phyloP scores from a whole-genome alignment of 2,113 vertebrate species.

The Sinosuthora webbiana region DNA sequence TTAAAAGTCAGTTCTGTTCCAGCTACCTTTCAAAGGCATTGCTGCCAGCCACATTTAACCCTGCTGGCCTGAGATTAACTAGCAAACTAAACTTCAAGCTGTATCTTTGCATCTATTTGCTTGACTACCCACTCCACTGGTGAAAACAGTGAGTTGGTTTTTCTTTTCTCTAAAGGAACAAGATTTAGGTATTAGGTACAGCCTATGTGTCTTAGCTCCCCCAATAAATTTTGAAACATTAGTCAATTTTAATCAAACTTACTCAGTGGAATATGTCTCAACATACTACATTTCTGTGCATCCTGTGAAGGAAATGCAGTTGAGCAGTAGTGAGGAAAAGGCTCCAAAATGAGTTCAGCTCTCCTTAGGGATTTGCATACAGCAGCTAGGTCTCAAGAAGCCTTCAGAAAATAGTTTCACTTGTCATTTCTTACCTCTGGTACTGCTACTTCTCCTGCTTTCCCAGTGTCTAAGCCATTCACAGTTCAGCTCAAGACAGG shows the following conservation, averaged over 20 bases:
- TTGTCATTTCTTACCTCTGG: background rate
- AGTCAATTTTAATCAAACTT: background rate
- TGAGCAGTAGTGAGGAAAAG: background rate
- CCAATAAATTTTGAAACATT: background rate
- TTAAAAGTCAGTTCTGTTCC: constrained; percentile 4
- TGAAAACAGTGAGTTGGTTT: background rate
- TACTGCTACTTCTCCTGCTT: background rate
- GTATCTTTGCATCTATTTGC: background rate
- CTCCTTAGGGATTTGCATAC: background rate
- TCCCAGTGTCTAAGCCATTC: background rate
- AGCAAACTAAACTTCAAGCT: background rate
- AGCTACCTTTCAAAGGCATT: constrained; percentile 2
- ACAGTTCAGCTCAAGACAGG: background rate
- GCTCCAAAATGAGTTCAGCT: background rate
- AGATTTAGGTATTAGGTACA: background rate
- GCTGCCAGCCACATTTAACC: constrained; percentile 14
- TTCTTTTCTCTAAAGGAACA: background rate
- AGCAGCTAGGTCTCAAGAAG: background rate
- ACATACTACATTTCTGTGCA: background rate
- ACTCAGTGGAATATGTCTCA: background rate
- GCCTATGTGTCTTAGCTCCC: background rate
- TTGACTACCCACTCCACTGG: background rate
- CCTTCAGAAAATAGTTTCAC: background rate
- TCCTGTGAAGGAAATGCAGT: background rate
- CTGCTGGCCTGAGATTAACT: background rate